Percentiles rank a stretch among this genome's conserved stretches.
Conservation (phyloP, 2,888 invertebrate genomes). For the Halocaridina rubra region DNA sequence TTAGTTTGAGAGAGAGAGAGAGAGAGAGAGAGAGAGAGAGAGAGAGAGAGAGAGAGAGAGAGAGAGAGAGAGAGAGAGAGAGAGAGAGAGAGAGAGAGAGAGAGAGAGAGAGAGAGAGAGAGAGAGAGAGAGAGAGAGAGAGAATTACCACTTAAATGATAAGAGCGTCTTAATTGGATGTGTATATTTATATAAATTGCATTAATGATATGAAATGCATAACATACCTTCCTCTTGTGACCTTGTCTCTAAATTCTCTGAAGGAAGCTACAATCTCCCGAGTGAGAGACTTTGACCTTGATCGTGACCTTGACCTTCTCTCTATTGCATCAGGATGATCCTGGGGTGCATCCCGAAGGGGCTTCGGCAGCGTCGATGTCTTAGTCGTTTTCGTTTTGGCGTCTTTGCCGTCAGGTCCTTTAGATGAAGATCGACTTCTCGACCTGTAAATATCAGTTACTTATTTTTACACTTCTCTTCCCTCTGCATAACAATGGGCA, state of each 20-base stretch:
- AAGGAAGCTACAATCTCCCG: slow-evolving; percentile 60
- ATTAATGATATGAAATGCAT: neutral
- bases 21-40: no score
- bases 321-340: slow-evolving; percentile 59
- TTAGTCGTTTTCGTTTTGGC: neutral
- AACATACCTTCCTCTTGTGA: slow-evolving; percentile 38
- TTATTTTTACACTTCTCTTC: no score
- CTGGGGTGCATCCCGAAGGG: slow-evolving; percentile 24
- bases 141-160: neutral
- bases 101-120: neutral
- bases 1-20: no score
- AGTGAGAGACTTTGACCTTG: slow-evolving; percentile 58
- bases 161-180: no score
- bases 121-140: neutral
- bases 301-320: slow-evolving; percentile 43
- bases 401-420: neutral
- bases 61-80: neutral
- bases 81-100: neutral
- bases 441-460: slow-evolving; percentile 25
- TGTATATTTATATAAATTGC: neutral
- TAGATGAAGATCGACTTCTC: slow-evolving; percentile 28
- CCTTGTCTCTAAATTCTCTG: slow-evolving; percentile 57
- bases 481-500: no score
- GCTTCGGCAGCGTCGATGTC: neutral
- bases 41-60: neutral